These are phyloP conservation scores for Nasalis larvatus DNA, from an alignment of 2,113 vertebrate genomes.

Conservation along the genomic window DNA sequence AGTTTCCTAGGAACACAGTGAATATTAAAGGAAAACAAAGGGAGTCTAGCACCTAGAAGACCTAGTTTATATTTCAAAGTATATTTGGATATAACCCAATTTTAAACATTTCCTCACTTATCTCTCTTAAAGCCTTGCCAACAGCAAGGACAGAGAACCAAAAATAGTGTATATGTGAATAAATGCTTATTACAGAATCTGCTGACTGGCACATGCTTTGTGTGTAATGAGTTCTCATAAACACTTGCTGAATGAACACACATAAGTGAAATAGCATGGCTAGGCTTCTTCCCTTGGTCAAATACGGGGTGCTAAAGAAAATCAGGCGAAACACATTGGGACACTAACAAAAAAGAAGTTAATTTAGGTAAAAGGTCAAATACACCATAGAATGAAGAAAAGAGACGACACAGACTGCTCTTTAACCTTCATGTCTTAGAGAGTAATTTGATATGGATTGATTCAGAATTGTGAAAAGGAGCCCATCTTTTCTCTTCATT, in stretches of 20 bases:
- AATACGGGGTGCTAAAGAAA: background rate
- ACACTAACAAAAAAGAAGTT: background rate
- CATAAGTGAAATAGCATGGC: background rate
- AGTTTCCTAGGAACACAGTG: conserved; percentile 4
- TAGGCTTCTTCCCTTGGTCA: background rate
- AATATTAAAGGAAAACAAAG: conserved; percentile 59
- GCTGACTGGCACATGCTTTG: background rate
- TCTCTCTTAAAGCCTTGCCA: conserved; percentile 33
- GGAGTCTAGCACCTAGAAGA: conserved; percentile 9
- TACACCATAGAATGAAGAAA: background rate
- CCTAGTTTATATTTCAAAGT: conserved; percentile 58
- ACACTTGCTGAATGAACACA: background rate
- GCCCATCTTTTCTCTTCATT: background rate
- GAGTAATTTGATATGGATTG: background rate
- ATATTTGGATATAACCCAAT: conserved; percentile 44
- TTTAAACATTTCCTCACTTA: conserved; percentile 47
- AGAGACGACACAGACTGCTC: background rate
- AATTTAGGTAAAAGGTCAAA: background rate
- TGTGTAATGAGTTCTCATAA: background rate
- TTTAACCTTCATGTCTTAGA: background rate
- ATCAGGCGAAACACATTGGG: background rate
- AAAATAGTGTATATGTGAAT: background rate
- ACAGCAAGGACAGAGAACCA: conserved; percentile 40
- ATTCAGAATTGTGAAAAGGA: background rate
- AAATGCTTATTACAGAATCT: background rate